These are phyloP conservation scores for Pantala flavescens DNA, from an alignment of 1,140 invertebrate genomes.

Conservation along the genomic window DNA sequence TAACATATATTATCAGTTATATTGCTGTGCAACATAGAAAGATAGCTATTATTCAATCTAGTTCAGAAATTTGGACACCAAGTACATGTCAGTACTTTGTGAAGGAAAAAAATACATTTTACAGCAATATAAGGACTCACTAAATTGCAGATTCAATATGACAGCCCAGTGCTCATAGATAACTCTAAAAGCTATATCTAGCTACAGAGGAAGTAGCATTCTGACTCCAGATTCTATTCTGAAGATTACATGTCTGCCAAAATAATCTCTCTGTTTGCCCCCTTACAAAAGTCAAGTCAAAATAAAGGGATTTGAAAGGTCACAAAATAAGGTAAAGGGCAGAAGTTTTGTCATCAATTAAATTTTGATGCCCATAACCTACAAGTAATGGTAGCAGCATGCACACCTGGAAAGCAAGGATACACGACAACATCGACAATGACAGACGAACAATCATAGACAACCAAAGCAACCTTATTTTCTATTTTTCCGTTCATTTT, in stretches of 20 bases:
- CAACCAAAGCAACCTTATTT: conserved; percentile 24
- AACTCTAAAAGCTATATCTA: neutral
- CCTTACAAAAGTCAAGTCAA: neutral
- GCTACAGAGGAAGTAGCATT: conserved; percentile 3
- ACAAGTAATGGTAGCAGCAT: conserved; percentile 23
- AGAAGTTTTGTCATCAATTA: conserved; percentile 17
- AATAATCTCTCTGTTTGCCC: neutral
- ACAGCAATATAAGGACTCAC: neutral
- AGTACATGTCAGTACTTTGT: neutral
- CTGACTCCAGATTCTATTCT: neutral
- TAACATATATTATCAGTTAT: neutral
- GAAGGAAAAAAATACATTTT: neutral
- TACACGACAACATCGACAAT: conserved; percentile 19
- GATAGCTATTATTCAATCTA: neutral
- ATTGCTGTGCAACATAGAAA: neutral
- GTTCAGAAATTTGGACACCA: neutral
- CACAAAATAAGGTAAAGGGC: neutral
- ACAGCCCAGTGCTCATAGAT: neutral
- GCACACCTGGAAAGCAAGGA: conserved; percentile 25
- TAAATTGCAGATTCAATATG: neutral
- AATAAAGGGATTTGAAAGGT: neutral
- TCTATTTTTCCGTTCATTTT: conserved; percentile 18
- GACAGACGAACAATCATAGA: conserved; percentile 22
- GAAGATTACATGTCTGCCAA: neutral
- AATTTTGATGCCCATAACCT: conserved; percentile 23